A percentile compares a stretch with the other conserved stretches of the same genome.
These are phyloP conservation scores for Thunnus thynnus DNA, from an alignment of 2,113 vertebrate genomes.

Conservation along the genomic window DNA sequence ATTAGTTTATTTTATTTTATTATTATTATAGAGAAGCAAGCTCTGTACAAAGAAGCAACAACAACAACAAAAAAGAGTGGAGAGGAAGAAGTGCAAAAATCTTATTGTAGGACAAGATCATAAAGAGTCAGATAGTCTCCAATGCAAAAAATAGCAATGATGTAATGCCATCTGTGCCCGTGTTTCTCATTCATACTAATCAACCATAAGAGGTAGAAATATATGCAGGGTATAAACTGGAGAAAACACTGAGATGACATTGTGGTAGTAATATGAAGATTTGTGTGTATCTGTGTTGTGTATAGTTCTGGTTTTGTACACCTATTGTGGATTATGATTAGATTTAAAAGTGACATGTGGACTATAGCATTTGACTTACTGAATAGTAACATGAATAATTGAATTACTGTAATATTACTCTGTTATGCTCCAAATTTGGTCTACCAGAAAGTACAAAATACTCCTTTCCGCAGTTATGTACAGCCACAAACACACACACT, in stretches of 20 bases:
- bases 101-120: neutral
- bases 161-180: slow-evolving; percentile 39
- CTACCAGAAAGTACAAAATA: slow-evolving; percentile 1
- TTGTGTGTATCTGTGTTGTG: neutral
- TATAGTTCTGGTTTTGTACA: neutral
- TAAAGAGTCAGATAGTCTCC: neutral
- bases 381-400: neutral
- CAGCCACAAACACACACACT: neutral
- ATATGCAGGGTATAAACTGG: neutral
- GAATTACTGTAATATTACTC: neutral
- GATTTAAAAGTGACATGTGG: slow-evolving; percentile 6
- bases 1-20: slow-evolving; percentile 8
- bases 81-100: neutral
- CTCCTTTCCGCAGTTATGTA: neutral
- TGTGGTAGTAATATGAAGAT: neutral
- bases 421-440: neutral
- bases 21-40: slow-evolving; percentile 7
- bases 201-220: slow-evolving; percentile 18
- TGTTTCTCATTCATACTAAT: slow-evolving; percentile 30
- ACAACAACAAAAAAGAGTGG: neutral
- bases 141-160: neutral
- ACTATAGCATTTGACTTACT: neutral
- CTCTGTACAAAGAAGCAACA: neutral
- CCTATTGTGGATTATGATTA: neutral
- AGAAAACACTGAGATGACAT: neutral